Percentiles rank a stretch among this genome's conserved stretches.
Conservation (phyloP, 2,797 vertebrate species). For the Acridotheres tristis region DNA sequence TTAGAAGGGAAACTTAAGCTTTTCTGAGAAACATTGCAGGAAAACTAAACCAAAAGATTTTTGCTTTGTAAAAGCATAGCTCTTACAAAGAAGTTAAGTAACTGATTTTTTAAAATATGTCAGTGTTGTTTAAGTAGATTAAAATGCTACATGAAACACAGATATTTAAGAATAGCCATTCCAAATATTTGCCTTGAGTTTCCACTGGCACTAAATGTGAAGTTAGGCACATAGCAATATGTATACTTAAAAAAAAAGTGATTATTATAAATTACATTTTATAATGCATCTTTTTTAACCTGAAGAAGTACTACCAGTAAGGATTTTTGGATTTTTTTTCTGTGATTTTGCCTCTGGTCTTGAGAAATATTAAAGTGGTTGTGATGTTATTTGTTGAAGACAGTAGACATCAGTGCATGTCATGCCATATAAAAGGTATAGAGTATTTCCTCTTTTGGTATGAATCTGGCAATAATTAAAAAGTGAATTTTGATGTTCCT, state of each 20-base stretch:
- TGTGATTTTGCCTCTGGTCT: neutral
- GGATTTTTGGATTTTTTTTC: neutral
- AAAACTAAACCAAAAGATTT: neutral
- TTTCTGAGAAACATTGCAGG: neutral
- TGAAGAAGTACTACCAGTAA: neutral
- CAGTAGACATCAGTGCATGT: neutral
- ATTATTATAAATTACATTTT: neutral
- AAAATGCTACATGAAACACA: neutral
- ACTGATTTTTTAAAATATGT: neutral
- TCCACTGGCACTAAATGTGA: neutral
- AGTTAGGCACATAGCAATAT: neutral
- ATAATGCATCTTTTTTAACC: neutral
- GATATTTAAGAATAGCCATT: neutral
- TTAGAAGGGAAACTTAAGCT: constrained; percentile 11
- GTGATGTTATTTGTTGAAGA: neutral
- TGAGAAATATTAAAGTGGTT: neutral
- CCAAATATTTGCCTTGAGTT: neutral
- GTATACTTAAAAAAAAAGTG: neutral
- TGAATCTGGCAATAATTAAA: neutral
- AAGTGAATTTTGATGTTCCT: neutral
- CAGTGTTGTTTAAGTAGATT: neutral
- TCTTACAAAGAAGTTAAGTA: neutral
- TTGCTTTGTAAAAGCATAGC: neutral
- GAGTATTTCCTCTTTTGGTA: neutral
- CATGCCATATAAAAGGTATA: neutral